Base-by-base conservation (phyloP, 2,888 invertebrate genomes). In the Hemicrepidius hirtus region DNA sequence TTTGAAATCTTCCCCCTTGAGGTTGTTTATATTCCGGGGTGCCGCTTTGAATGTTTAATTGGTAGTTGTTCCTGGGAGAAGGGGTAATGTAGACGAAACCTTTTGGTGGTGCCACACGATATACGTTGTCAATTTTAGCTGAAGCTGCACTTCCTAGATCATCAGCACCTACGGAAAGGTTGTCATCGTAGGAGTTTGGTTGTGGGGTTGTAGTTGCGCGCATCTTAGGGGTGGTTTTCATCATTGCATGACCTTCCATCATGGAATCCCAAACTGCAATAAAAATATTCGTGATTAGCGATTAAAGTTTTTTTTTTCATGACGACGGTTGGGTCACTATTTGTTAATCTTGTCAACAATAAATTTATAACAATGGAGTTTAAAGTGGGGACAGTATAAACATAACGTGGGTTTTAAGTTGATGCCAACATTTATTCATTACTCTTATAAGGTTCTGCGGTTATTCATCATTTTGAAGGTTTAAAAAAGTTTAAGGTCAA, bases 211-310 rank as follows among this genome's bases (percentile, higher is more conserved):
- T 85, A 12, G 87, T 83, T 65, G 83, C 83, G 78, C 84, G 84
- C 16, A 82, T 80, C 70, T 86, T 85, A 12, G 87, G 85, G 4
- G 85, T 83, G 18, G 87, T 85, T 37, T 85, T 85, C 73, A 87
- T 85, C 80, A 88, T 87, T 68, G 86, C 85, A 82, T 90, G 89
- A 76, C 89, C 88, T 73, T 86, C 86, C 88, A 92, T 90, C 85
- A 93, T 90, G 49, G 91, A 89, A 70, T 90, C 89, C 93, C 93
- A 93, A 85, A 93, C 93, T 93, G 87, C 64, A 89, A 88, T 62
- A 81, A 80, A 80, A 80, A 1, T 7, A n/a, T 50, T 24, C n/a
- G n/a, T 20, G 21, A 4, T 50, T 50, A 50, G 24, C 21, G 46
- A 10, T 46, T 16, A 2, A 44, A 35, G 10, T 37, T n/a, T n/a